These are phyloP conservation scores for Bucco capensis DNA, from an alignment of 2,113 vertebrate species.

Conservation along the genomic window DNA sequence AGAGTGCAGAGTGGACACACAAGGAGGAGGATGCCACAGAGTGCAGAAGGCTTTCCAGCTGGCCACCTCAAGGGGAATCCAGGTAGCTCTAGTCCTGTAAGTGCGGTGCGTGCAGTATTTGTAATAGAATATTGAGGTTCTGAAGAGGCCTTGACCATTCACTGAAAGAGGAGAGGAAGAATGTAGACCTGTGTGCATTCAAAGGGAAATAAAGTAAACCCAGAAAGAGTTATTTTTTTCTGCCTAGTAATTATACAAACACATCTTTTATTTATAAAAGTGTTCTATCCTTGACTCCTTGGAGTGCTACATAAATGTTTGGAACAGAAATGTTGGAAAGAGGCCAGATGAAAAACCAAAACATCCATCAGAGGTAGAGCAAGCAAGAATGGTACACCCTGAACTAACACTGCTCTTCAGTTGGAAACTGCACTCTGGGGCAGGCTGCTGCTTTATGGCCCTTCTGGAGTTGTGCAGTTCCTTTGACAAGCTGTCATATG, in stretches of 20 bases:
- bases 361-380: not conserved
- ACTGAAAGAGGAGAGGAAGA: not conserved
- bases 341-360: not conserved
- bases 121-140: not conserved
- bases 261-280: slow-evolving; percentile 29
- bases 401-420: not conserved
- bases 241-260: slow-evolving; percentile 24
- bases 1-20: not conserved
- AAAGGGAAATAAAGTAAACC: not conserved
- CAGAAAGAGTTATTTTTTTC: slow-evolving; percentile 4
- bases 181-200: not conserved
- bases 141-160: not conserved
- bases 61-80: not conserved
- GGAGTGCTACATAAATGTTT: not conserved
- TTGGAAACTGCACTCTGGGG: not conserved
- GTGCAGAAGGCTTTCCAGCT: not conserved
- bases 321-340: slow-evolving; percentile 17
- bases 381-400: not conserved
- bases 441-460: not conserved
- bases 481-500: not conserved
- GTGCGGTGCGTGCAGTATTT: too few species aligned
- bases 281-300: slow-evolving; percentile 7
- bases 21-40: not conserved
- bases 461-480: not conserved
- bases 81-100: not conserved